A percentile compares a stretch with the other conserved stretches of the same genome.
phyloP scores from a whole-genome alignment of 1,140 invertebrate genomes.

The Drosophila carrolli region DNA sequence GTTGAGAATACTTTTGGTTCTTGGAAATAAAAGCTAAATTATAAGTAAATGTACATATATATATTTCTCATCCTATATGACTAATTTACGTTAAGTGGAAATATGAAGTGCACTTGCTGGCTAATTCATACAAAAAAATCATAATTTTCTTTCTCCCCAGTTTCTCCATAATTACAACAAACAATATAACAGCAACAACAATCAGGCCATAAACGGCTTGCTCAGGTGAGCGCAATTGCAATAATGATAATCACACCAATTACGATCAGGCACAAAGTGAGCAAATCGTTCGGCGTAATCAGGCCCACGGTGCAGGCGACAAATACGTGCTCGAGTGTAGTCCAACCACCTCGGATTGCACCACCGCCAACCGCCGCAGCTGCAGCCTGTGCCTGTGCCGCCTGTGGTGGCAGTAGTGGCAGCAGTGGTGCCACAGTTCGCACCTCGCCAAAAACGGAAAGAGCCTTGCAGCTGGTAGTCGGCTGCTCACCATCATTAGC shows the following conservation, averaged over 20 bases:
- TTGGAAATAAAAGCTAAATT: conserved; percentile 36
- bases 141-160: conserved; percentile 25
- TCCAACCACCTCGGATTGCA: conserved; percentile 52
- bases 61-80: conserved; percentile 20
- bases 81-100: conserved; percentile 34
- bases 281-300: conserved; percentile 86
- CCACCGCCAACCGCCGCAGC: conserved; percentile 25
- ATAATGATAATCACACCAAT: conserved; percentile 89
- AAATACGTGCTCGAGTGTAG: conserved; percentile 80
- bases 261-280: conserved; percentile 88
- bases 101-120: conserved; percentile 58
- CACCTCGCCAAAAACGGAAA: conserved; percentile 72
- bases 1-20: conserved; percentile 68
- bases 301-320: conserved; percentile 82
- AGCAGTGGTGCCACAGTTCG: conserved; percentile 29
- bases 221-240: conserved; percentile 85
- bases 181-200: conserved; percentile 47
- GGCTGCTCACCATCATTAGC: conserved; percentile 42
- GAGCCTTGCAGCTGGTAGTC: conserved; percentile 64
- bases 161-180: conserved; percentile 56
- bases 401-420: too few relatives aligned
- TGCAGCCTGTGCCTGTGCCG: background rate
- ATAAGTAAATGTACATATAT: conserved; percentile 40
- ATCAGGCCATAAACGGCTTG: conserved; percentile 9
- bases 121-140: conserved; percentile 34